These are phyloP conservation scores for Notarius lentiginosus DNA, from an alignment of 2,113 vertebrate species.

Conservation along the genomic window DNA sequence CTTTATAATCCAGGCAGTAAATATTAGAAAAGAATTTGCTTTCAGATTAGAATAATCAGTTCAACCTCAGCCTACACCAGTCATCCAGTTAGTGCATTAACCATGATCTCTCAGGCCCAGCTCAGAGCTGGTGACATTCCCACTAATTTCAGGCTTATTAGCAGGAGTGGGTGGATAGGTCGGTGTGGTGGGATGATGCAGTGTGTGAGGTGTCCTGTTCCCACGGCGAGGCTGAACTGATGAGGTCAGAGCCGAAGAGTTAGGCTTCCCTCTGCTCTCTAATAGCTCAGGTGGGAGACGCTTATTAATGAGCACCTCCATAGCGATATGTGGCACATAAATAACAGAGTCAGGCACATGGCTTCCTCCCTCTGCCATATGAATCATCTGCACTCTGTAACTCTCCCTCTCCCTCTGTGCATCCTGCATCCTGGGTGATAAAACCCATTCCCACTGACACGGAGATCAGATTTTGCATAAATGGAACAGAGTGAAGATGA, in stretches of 20 bases:
- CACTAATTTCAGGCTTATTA: constrained; percentile 47
- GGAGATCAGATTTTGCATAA: constrained; percentile 38
- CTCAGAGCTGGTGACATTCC: constrained; percentile 21
- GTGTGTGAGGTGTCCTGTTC: constrained; percentile 49
- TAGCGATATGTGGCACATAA: constrained; percentile 74
- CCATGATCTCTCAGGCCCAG: constrained; percentile 2
- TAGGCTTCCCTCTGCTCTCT: constrained; percentile 49
- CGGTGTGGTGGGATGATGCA: constrained; percentile 46
- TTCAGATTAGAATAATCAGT: constrained; percentile 8
- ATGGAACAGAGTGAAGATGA: constrained; percentile 29
- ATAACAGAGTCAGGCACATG: constrained; percentile 65
- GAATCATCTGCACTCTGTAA: constrained; percentile 48
- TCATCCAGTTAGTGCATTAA: constrained; percentile 12
- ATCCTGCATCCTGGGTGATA: not conserved
- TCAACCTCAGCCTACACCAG: not conserved
- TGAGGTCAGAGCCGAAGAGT: constrained; percentile 50
- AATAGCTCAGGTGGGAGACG: constrained; percentile 65
- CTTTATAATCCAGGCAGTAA: not conserved
- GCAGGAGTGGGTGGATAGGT: constrained; percentile 39
- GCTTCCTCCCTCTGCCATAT: constrained; percentile 48
- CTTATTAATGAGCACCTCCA: constrained; percentile 73
- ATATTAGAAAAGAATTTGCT: not conserved
- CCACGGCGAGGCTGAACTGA: constrained; percentile 24
- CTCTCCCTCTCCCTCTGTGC: not conserved
- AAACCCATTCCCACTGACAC: constrained; percentile 32